These are phyloP conservation scores for Diplolepis rosae DNA, from an alignment of 2,888 invertebrate genomes.

Conservation along the genomic window DNA sequence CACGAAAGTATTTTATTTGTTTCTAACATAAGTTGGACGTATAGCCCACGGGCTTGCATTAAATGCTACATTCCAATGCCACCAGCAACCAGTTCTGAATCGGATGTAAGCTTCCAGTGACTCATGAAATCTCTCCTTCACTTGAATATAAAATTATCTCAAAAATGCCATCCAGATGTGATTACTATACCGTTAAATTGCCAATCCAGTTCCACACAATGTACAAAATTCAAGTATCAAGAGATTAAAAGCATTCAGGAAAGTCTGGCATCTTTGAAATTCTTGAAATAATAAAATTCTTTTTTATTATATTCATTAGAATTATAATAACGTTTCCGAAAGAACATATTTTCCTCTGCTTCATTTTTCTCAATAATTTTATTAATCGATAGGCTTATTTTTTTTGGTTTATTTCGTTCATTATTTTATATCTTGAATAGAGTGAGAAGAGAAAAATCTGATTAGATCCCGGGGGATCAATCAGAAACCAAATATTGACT, in stretches of 20 bases:
- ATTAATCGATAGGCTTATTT: no score
- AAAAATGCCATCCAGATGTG: not conserved
- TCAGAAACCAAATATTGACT: not conserved
- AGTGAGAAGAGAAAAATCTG: not conserved
- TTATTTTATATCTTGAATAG: not conserved
- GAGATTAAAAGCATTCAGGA: not conserved
- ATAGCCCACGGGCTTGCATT: slow-evolving; percentile 50
- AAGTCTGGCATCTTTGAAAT: not conserved
- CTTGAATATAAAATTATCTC: slow-evolving; percentile 44
- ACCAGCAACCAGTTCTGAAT: slow-evolving; percentile 52
- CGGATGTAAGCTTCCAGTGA: slow-evolving; percentile 49
- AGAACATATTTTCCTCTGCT: not conserved
- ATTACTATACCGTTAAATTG: not conserved
- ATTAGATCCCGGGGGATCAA: slow-evolving; percentile 5
- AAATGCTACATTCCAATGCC: slow-evolving; percentile 54
- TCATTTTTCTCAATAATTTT: no score
- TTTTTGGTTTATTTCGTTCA: not conserved
- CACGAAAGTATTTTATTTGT: slow-evolving; percentile 19
- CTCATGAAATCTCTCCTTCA: slow-evolving; percentile 48
- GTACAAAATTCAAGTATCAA: not conserved
- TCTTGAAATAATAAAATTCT: not conserved
- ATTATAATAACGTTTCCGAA: not conserved
- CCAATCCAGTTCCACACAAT: not conserved
- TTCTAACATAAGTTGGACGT: slow-evolving; percentile 46
- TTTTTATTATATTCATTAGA: not conserved